Evolutionary conservation across 2,113 vertebrate genomes (phyloP).

Genomic region (Oryzias celebensis): DNA sequence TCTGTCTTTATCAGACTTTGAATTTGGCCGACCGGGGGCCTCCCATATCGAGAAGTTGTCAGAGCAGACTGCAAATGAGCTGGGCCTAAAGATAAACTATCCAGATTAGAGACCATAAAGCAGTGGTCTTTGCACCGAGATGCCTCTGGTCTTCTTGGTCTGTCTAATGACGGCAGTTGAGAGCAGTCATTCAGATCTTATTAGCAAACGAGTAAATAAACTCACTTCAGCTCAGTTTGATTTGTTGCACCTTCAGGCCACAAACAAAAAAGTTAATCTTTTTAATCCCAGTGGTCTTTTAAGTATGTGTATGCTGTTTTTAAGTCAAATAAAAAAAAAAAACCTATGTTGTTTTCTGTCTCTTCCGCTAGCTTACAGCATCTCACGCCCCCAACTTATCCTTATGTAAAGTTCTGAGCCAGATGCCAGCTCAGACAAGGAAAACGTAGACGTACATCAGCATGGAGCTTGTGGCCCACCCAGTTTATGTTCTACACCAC

Average conservation of each 20-base stretch:
- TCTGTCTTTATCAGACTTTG: constrained; percentile 14
- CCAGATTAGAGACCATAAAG: constrained; percentile 56
- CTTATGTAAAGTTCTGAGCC: no score
- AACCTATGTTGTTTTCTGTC: no score
- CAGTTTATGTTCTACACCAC: no score
- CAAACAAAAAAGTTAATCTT: neutral
- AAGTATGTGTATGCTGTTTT: no score
- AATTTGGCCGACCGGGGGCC: constrained; percentile 12
- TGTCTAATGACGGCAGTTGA: constrained; percentile 12
- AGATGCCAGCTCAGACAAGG: no score
- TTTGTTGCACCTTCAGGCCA: neutral
- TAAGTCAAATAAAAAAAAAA: no score
- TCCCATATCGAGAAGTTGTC: constrained; percentile 44
- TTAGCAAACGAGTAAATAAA: constrained; percentile 23
- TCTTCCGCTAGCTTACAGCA: no score
- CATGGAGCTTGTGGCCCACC: no score
- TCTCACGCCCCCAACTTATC: no score
- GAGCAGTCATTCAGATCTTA: constrained; percentile 9
- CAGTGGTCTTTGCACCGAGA: constrained; percentile 53
- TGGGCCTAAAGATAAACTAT: constrained; percentile 46
- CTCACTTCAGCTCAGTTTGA: neutral
- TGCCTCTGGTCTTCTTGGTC: constrained; percentile 15
- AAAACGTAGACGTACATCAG: no score
- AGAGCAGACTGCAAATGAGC: constrained; percentile 30
- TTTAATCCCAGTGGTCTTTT: no score